Base-by-base conservation (phyloP, 2,888 invertebrate genomes). In the Hydropsyche betteni region DNA sequence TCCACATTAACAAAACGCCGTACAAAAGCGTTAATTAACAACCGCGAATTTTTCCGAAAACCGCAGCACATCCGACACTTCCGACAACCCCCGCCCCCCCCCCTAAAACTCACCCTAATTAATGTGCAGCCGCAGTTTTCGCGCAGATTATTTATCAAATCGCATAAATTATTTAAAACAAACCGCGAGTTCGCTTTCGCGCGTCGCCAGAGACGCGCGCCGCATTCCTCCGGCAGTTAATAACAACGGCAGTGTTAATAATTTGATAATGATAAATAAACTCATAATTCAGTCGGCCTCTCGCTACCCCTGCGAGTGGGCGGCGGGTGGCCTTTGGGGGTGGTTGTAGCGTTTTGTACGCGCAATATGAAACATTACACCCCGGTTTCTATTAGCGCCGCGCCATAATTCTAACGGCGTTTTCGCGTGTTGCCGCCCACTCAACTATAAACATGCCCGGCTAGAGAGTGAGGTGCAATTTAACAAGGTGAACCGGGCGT, bases 201-300 rank as follows among this genome's bases (percentile, higher is more conserved):
- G 6, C 36, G 68, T n/a, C 24, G 51, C 52, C 68, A 12, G 71
- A 71, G 68, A 74, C 68, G 69, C 74, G 74, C 53, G 24, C 55
- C 55, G 55, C 74, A 74, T 74, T 74, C 74, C 74, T 52, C 36
- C 76, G 69, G 74, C 77, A 79, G 79, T 79, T 79, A 77, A 79
- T 79, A 79, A 79, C 75, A 77, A 74, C 76, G 86, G 86, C 84
- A 83, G 84, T 84, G 86, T 86, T 86, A 85, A 87, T 87, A 87
- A 87, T 88, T 88, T 86, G 87, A 86, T 87, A 87, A 87, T 88
- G 87, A 87, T 87, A 87, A 87, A 87, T 87, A 88, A 87, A 87
- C 87, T 85, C 87, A 87, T 88, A 88, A 88, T 87, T 87, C 83
- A 84, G 81, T 81, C 69, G 71, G 53, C 34, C 24, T 44, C 7